phyloP scores from a whole-genome alignment of 2,113 vertebrate genomes.

The Eleginops maclovinus region DNA sequence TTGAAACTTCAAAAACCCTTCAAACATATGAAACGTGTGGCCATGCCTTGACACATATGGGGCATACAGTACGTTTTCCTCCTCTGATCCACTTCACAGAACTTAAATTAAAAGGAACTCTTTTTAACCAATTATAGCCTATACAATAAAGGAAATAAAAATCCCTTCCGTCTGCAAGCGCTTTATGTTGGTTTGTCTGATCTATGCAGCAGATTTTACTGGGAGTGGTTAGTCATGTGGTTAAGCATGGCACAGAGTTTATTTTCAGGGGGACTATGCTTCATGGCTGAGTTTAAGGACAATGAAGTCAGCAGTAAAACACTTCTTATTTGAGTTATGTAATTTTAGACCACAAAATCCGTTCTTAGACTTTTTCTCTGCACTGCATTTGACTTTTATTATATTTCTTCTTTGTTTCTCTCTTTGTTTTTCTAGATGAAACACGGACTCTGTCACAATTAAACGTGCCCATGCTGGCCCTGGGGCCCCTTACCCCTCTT shows the following conservation, averaged over 20 bases:
- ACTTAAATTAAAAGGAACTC: slow-evolving; percentile 59
- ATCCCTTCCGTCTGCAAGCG: slow-evolving; percentile 26
- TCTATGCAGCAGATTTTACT: slow-evolving; percentile 35
- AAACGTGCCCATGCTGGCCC: slow-evolving; percentile 70
- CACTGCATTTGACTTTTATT: slow-evolving; percentile 20
- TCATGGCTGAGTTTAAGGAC: slow-evolving; percentile 44
- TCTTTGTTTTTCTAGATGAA: slow-evolving; percentile 75
- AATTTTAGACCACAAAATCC: slow-evolving; percentile 21
- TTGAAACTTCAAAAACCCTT: slow-evolving; percentile 46
- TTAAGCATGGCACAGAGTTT: slow-evolving; percentile 28
- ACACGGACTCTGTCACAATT: slow-evolving; percentile 64
- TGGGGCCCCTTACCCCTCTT: slow-evolving; percentile 64
- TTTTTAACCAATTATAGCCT: slow-evolving; percentile 39
- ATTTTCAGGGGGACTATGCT: slow-evolving; percentile 13
- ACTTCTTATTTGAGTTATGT: slow-evolving; percentile 41
- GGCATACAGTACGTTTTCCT: not conserved
- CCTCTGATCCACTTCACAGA: slow-evolving; percentile 24
- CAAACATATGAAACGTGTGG: slow-evolving; percentile 10
- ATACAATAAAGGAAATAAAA: slow-evolving; percentile 31
- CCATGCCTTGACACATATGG: not conserved
- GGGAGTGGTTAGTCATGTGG: slow-evolving; percentile 48
- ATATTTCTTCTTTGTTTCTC: slow-evolving; percentile 28
- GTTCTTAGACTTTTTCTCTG: not conserved
- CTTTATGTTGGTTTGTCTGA: slow-evolving; percentile 58
- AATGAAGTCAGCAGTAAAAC: slow-evolving; percentile 33